phyloP scores from a whole-genome alignment of 35 echinoderm and acorn worm species.

The Amphiura filiformis region DNA sequence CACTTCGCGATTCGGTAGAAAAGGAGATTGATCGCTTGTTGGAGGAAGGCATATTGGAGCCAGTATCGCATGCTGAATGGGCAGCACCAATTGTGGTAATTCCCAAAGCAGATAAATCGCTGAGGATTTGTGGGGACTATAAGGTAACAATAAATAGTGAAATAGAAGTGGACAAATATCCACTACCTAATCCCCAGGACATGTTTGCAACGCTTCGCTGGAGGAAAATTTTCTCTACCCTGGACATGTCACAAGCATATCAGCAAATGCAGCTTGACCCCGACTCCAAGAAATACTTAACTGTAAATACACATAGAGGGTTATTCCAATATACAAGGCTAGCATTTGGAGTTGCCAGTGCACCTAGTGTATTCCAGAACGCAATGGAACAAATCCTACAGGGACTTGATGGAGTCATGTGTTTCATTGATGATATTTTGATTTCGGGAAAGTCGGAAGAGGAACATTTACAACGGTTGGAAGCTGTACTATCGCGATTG shows the following conservation, averaged over 20 bases:
- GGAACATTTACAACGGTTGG: slow-evolving; percentile 20
- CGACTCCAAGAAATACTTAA: slow-evolving; percentile 41
- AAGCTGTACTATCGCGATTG: slow-evolving; percentile 19
- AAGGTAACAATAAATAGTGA: slow-evolving; percentile 48
- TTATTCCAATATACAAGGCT: slow-evolving; percentile 42
- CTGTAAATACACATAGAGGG: slow-evolving; percentile 58
- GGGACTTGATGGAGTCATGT: slow-evolving; percentile 14
- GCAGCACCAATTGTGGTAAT: slow-evolving; percentile 60
- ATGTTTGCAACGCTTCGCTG: slow-evolving; percentile 32
- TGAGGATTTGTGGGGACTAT: slow-evolving; percentile 66
- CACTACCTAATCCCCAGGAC: slow-evolving; percentile 31
- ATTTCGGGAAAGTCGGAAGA: not conserved
- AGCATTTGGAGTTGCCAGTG: slow-evolving; percentile 33
- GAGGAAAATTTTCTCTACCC: no score
- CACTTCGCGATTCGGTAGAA: slow-evolving; percentile 50
- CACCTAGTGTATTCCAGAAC: slow-evolving; percentile 42
- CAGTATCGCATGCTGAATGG: slow-evolving; percentile 38
- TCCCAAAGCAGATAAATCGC: slow-evolving; percentile 37
- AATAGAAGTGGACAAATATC: slow-evolving; percentile 40
- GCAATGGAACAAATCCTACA: slow-evolving; percentile 42
- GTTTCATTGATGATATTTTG: slow-evolving; percentile 43
- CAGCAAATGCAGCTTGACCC: slow-evolving; percentile 24
- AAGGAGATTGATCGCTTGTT: slow-evolving; percentile 43
- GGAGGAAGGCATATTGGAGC: slow-evolving; percentile 30
- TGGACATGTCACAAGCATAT: no score